Base-by-base conservation (phyloP, 2,797 vertebrate genomes). In the Acipenser ruthenus region DNA sequence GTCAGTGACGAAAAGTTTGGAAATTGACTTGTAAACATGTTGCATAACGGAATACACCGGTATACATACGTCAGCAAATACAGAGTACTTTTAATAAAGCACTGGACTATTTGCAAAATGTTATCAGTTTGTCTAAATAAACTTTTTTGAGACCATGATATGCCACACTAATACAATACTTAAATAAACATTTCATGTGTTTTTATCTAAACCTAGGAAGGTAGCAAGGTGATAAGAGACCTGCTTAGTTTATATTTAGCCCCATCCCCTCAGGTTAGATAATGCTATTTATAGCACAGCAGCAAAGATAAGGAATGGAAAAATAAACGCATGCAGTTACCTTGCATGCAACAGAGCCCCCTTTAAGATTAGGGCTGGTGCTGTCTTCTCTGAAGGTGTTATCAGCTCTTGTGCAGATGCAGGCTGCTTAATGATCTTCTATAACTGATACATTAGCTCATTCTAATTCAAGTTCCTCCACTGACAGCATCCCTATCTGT, bases 271-370 rank as follows among this genome's bases (percentile, higher is more conserved):
- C 11, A 13, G 50, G 18, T 52, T 13, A 23, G 50, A 72, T 69
- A 69, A 71, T 13, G 60, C 23, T 60, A 9, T 65, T 73, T 68
- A 70, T 78, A 66, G 69, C 72, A 78, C 48, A 13, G 60, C 58
- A 51, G 4, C n/a, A 66, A 72, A 67, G 68, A 55, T 65, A 60
- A 72, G 13, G 8, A 63, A 66, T 64, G 50, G 56, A 50, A 62
- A 60, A 63, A 58, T 59, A 66, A 60, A 18, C 49, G 12, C 63
- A 53, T 59, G 53, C 63, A 37, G 67, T 60, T 66, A 23, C 55
- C 65, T 49, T 13, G 47, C n/a, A 66, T 60, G 49, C 23, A 53
- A 6, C 18, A 37, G 37, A 37, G 37, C 50, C 6, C 12, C 12
- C 9, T 50, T 64, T 47, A 65, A 56, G 60, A 65, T 56, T 55